Base-by-base conservation (phyloP, 2,888 invertebrate genomes). In the Dione juno region DNA sequence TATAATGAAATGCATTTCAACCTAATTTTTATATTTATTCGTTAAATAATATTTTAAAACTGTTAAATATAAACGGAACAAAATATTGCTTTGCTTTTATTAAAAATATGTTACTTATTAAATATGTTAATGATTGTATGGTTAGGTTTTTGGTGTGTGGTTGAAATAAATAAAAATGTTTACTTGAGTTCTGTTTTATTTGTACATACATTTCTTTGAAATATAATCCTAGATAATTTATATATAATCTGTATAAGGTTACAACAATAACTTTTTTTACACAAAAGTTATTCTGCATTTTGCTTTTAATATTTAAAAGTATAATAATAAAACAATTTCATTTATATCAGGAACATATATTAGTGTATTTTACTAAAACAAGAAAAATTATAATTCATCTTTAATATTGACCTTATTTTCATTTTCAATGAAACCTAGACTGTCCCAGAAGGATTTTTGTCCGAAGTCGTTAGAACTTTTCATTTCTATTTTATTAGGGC, bases 371-470 rank as follows among this genome's bases (percentile, higher is more conserved):
- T 66, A 69, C 54, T 59, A 35, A 67, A 37, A 37, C 8, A 52
- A 54, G 43, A 53, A 48, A 19, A 67, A 73, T 86, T 85, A 94
- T 74, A 94, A 80, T 81, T 94, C 94, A 69, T 92, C 90, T 75
- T 77, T 91, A 37, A 84, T 35, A 70, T 80, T 79, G n/a, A 80
- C 67, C 13, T 87, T 78, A 72, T 90, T 88, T 77, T 94, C 93
- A 80, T 95, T 95, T 82, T 96, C 95, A 35, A 91, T 80, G 45
- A 96, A 94, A 0, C 94, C 92, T 0, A 95, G 88, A 10, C 88
- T 90, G 76, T 94, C 91, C 96, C 96, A 96, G 84, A 96, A 95
- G 48, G 93, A 79, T 40, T 87, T 88, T 35, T 94, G 90, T 0
- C 94, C 95, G 71, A 95, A 90, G 79, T 94, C 92, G 0, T 84